Evolutionary conservation across 2,888 invertebrate species (phyloP), one percentile per base, ranked within the genome.

Genomic region (Nomada goodeniana): DNA sequence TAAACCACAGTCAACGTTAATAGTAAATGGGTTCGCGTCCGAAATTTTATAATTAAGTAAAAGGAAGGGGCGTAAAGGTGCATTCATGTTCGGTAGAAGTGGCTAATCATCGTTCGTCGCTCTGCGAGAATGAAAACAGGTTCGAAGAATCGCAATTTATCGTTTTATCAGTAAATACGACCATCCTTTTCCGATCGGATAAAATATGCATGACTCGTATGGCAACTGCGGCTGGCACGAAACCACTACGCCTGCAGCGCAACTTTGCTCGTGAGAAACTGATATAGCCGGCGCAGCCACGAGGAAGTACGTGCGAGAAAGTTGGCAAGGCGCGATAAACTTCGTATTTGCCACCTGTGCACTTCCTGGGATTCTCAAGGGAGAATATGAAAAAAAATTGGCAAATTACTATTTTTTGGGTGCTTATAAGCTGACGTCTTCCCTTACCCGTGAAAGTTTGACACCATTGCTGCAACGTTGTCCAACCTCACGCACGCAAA

Each of bases 101-200:
- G n/a, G 10, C 47, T 18, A 64, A 55, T 29, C 47, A 63, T 61
- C 60, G 20, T 20, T 13, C 15, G 57, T 59, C 26, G 4, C 13
- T 1, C 7, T 1, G 42, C 10, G 26, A 23, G 80, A 73, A 67
- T 69, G 52, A 47, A 50, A 55, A 52, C 55, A 20, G 13, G 23
- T 26, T 20, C 60, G 78, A 75, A 77, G 82, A 78, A 82, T 80
- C 69, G 63, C 80, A 84, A 89, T 89, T 89, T 90, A 89, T 90
- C 78, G 86, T 71, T 64, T 50, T 64, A 72, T 77, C 79, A 73
- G 11, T 80, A 85, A 86, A 88, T 84, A 80, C 80, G 81, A 85
- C 84, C 80, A 86, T 86, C 88, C 88, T 85, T 72, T 85, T 81
- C 15, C 77, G 80, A 82, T 74, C 80, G 89, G 86, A 89, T 89